A percentile compares a stretch with the other conserved stretches of the same genome.
These are phyloP conservation scores for Monochamus saltuarius DNA, from an alignment of 1,140 invertebrate species.

Conservation along the genomic window DNA sequence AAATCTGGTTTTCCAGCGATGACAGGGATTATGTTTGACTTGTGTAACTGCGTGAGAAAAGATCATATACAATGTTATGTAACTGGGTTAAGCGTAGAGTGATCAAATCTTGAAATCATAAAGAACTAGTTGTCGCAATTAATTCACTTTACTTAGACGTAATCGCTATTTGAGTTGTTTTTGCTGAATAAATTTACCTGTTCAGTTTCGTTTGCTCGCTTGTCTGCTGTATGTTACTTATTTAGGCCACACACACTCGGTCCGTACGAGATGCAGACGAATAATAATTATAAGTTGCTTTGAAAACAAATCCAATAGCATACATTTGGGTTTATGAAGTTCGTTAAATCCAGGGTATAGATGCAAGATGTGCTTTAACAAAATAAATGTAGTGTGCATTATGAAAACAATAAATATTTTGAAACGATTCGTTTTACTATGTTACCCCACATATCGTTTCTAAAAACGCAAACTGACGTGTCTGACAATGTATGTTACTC, in stretches of 20 bases:
- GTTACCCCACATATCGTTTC: no score
- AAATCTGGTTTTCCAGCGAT: no score
- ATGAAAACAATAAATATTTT: no score
- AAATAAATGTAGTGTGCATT: no score
- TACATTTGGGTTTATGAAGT: no score
- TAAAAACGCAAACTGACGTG: no score
- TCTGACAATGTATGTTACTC: no score
- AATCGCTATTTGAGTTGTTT: slow-evolving; percentile 16
- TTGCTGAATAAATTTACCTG: slow-evolving; percentile 19
- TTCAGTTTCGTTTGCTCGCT: slow-evolving; percentile 7
- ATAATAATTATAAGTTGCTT: slow-evolving; percentile 16
- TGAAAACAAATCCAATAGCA: slow-evolving; percentile 9
- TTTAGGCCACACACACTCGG: slow-evolving; percentile 17
- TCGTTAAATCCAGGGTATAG: no score
- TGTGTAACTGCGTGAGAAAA: slow-evolving; percentile 12
- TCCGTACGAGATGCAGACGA: slow-evolving; percentile 6
- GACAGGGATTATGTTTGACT: neutral
- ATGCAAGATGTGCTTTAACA: no score
- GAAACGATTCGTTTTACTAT: no score
- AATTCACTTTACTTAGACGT: slow-evolving; percentile 22
- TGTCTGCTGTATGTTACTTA: slow-evolving; percentile 18
- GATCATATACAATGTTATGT: slow-evolving; percentile 13
- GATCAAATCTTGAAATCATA: slow-evolving; percentile 18
- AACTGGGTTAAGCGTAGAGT: slow-evolving; percentile 14
- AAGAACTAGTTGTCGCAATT: slow-evolving; percentile 20